phyloP scores from a whole-genome alignment of 2,888 invertebrate genomes.

The Lampropteryx suffumata region DNA sequence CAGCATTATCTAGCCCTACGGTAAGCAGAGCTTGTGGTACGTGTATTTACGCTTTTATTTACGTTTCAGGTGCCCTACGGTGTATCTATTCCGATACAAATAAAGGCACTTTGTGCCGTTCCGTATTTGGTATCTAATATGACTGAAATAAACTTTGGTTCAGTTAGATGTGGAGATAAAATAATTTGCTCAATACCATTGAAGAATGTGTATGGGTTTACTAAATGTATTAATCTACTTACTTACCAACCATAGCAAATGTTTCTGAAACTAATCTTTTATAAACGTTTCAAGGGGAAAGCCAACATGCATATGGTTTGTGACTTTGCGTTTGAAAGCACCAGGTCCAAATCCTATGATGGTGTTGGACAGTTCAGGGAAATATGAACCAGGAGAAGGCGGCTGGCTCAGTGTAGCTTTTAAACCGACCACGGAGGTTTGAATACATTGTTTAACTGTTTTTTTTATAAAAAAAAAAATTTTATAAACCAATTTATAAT shows the following conservation, averaged over 20 bases:
- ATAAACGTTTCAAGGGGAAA: constrained; percentile 76
- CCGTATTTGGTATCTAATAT: constrained; percentile 77
- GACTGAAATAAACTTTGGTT: constrained; percentile 76
- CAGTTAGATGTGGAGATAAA: constrained; percentile 84
- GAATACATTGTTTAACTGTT: not conserved
- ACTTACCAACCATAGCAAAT: too few species aligned
- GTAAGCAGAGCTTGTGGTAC: too few species aligned
- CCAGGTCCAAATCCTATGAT: constrained; percentile 58
- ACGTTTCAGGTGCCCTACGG: constrained; percentile 81
- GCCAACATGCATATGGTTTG: constrained; percentile 82
- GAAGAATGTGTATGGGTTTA: constrained; percentile 79
- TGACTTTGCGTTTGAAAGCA: constrained; percentile 59
- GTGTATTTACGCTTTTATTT: too few species aligned
- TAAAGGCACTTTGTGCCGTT: constrained; percentile 82
- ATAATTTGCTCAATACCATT: constrained; percentile 76
- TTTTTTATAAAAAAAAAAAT: not conserved
- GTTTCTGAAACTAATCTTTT: too few species aligned
- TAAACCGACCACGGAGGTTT: constrained; percentile 77
- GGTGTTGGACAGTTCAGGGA: constrained; percentile 68
- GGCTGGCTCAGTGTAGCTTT: constrained; percentile 81
- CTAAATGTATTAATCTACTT: too few species aligned
- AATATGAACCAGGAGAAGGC: constrained; percentile 74
- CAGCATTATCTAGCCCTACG: too few species aligned
- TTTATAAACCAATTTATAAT: too few species aligned
- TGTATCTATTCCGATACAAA: constrained; percentile 80